These are phyloP conservation scores for Drosophila buzzatii DNA, from an alignment of 2,888 invertebrate species.

Conservation along the genomic window DNA sequence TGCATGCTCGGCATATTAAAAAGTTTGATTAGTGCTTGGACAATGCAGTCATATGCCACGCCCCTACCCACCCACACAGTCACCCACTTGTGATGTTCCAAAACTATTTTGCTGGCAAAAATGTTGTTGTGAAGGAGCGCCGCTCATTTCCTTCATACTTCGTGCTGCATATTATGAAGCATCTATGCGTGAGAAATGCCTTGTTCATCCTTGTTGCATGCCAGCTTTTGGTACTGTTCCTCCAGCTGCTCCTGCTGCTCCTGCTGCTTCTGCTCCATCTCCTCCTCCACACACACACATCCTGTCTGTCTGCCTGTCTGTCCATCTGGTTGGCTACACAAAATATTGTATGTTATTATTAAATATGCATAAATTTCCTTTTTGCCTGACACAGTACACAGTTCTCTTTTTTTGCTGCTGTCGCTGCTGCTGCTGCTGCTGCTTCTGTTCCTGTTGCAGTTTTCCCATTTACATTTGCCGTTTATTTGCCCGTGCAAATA, in stretches of 20 bases:
- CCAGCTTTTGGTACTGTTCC: conserved; percentile 7
- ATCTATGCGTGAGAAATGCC: conserved; percentile 76
- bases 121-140: conserved; percentile 27
- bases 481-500: conserved; percentile 73
- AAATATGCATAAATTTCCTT: conserved; percentile 77
- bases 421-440: conserved; percentile 21
- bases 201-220: conserved; percentile 56
- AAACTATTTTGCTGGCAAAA: conserved; percentile 67
- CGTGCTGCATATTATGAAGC: conserved; percentile 56
- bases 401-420: conserved; percentile 8
- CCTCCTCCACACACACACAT: neutral
- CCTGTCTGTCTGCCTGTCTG: conserved; percentile 6
- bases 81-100: conserved; percentile 18
- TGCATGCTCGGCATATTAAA: conserved; percentile 72
- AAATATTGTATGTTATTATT: conserved; percentile 69
- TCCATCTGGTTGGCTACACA: conserved; percentile 30
- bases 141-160: conserved; percentile 27
- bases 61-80: neutral
- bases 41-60: conserved; percentile 20
- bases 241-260: conserved; percentile 4
- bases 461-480: conserved; percentile 73
- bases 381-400: conserved; percentile 44
- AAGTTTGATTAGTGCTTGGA: conserved; percentile 74
- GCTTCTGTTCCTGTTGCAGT: conserved; percentile 31
- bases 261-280: no score